These are phyloP conservation scores for Lepisosteus osseus DNA, from an alignment of 2,113 vertebrate species.

Conservation along the genomic window DNA sequence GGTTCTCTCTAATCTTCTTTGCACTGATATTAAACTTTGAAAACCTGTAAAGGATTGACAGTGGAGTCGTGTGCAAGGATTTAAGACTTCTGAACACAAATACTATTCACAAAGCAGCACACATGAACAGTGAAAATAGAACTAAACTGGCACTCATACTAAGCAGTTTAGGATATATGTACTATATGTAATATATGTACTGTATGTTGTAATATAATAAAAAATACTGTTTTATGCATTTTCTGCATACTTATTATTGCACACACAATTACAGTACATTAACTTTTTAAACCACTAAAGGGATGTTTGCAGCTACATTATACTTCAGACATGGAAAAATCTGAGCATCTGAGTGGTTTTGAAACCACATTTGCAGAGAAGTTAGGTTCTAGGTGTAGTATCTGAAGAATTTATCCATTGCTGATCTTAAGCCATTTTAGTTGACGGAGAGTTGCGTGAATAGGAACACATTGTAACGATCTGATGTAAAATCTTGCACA, in stretches of 20 bases:
- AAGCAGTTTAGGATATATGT: neutral
- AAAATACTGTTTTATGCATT: neutral
- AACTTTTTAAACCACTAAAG: no score
- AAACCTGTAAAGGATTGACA: neutral
- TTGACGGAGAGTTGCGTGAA: neutral
- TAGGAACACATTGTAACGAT: neutral
- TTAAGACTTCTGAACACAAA: neutral
- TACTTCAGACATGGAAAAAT: no score
- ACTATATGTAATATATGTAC: neutral
- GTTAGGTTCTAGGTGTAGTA: no score
- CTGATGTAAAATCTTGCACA: neutral
- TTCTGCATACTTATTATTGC: neutral
- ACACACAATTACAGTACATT: no score
- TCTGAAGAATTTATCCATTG: neutral
- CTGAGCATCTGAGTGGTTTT: no score
- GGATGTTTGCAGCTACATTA: no score
- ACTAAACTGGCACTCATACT: neutral
- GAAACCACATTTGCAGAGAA: no score
- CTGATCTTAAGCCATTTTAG: constrained; percentile 5
- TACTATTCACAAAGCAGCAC: neutral
- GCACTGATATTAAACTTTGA: no score
- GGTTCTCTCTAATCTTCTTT: neutral
- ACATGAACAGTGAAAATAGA: neutral
- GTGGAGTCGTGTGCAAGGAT: neutral
- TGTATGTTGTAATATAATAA: neutral